phyloP scores from a whole-genome alignment of 2,113 vertebrate genomes.

The Pangasianodon hypophthalmus region DNA sequence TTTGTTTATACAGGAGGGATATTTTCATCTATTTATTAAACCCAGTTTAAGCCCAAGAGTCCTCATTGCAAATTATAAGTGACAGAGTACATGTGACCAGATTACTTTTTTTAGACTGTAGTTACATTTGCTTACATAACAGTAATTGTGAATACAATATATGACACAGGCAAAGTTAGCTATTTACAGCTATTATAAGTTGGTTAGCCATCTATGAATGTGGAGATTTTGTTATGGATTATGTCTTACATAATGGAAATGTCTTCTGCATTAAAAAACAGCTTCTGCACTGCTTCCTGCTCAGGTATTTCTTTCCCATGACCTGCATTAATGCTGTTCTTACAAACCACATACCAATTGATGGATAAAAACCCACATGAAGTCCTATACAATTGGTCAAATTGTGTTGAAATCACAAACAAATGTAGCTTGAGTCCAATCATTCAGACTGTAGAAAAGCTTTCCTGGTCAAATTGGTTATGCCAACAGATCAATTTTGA shows the following conservation, averaged over 20 bases:
- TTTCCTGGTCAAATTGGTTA: too few relatives aligned
- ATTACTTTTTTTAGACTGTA: background rate
- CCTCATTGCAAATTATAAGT: background rate
- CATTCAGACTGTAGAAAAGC: too few relatives aligned
- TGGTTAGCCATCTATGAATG: too few relatives aligned
- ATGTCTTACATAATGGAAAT: background rate
- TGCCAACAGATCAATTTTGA: too few relatives aligned
- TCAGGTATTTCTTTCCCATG: background rate
- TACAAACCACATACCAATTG: background rate
- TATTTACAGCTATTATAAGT: background rate
- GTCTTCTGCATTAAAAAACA: background rate
- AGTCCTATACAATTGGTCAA: background rate
- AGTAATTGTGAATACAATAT: background rate
- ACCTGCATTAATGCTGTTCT: background rate
- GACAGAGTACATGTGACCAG: background rate
- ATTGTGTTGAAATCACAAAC: background rate
- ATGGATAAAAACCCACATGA: background rate
- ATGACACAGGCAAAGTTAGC: background rate
- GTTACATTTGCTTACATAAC: background rate
- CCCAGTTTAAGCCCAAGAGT: background rate
- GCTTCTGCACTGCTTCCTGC: background rate
- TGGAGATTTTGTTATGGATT: background rate
- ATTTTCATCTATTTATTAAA: background rate
- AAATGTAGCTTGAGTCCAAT: background rate
- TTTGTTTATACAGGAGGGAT: background rate